Conservation (phyloP, 2,797 vertebrate genomes). For the Eutrigla gurnardus region DNA sequence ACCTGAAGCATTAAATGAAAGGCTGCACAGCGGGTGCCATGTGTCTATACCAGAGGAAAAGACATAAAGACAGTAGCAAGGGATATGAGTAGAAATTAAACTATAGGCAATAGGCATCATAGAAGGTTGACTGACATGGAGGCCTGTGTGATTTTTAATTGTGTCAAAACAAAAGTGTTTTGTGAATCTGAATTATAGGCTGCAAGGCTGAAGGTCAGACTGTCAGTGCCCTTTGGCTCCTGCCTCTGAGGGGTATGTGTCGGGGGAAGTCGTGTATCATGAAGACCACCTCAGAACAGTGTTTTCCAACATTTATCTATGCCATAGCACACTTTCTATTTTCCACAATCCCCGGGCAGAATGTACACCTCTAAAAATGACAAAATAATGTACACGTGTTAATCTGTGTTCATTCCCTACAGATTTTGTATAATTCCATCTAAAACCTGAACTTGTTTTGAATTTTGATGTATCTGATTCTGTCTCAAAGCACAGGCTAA, state of each 20-base stretch:
- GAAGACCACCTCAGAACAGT: slow-evolving; percentile 15
- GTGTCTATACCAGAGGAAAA: slow-evolving; percentile 61
- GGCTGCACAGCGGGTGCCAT: slow-evolving; percentile 74
- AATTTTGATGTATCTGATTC: slow-evolving; percentile 1
- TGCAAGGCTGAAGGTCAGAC: slow-evolving; percentile 54
- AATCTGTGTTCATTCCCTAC: background rate
- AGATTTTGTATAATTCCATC: background rate
- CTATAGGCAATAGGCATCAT: slow-evolving; percentile 2
- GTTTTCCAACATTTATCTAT: background rate
- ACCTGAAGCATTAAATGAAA: slow-evolving; percentile 79
- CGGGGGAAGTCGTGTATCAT: slow-evolving; percentile 40
- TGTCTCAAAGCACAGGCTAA: slow-evolving; percentile 14
- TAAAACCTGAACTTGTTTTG: slow-evolving; percentile 9
- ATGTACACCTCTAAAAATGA: background rate
- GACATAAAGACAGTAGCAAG: slow-evolving; percentile 1
- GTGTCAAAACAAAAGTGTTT: slow-evolving; percentile 49
- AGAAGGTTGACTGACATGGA: slow-evolving; percentile 39
- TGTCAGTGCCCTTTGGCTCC: slow-evolving; percentile 39
- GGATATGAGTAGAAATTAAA: background rate
- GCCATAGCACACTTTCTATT: background rate
- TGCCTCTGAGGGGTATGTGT: slow-evolving; percentile 10
- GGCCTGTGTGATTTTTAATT: slow-evolving; percentile 35
- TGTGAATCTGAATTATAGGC: slow-evolving; percentile 52
- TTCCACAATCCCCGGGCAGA: background rate
- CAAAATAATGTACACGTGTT: background rate